Evolutionary conservation across 2,888 invertebrate genomes (phyloP), one percentile per base, ranked within the genome.

Genomic region (Limnephilus rhombicus): DNA sequence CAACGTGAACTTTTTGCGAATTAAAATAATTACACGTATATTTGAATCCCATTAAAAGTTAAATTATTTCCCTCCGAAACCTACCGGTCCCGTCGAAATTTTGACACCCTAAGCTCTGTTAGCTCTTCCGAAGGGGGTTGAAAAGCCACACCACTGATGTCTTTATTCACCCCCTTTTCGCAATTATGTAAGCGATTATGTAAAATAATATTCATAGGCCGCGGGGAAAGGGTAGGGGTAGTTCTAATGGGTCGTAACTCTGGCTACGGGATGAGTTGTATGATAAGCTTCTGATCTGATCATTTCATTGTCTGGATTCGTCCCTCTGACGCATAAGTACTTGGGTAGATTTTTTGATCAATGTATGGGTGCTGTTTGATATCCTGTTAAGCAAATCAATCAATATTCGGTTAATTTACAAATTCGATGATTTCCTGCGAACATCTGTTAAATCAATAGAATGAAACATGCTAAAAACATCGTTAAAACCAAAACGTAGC

Each of bases 191-290:
- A 90, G 93, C 93, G 93, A 93, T 93, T 93, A 93, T 92, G 93
- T 92, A 93, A 93, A 93, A 93, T 93, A 93, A 93, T 93, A 93
- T 93, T 93, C 93, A 93, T 93, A 85, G 93, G 92, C 82, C 92
- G 82, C 82, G 91, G 89, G 90, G 86, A 29, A 45, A 82, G 89
- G 85, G 31, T 83, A 45, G 90, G 93, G 91, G 93, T 53, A 85
- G 89, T 85, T 85, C 88, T 93, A 92, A 93, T 93, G 93, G 93
- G 83, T 91, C 90, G 90, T 92, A 93, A 91, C 92, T 93, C 85
- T 85, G 83, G 83, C 86, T 88, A 80, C 45, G 90, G 90, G 86
- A 29, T 45, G 90, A 92, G 88, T 92, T 89, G 90, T 90, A 49
- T 83, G 88, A 91, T 92, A 91, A 87, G 91, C 87, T 86, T 34